phyloP scores from a whole-genome alignment of 2,113 vertebrate species.

The Crotalus tigris region DNA sequence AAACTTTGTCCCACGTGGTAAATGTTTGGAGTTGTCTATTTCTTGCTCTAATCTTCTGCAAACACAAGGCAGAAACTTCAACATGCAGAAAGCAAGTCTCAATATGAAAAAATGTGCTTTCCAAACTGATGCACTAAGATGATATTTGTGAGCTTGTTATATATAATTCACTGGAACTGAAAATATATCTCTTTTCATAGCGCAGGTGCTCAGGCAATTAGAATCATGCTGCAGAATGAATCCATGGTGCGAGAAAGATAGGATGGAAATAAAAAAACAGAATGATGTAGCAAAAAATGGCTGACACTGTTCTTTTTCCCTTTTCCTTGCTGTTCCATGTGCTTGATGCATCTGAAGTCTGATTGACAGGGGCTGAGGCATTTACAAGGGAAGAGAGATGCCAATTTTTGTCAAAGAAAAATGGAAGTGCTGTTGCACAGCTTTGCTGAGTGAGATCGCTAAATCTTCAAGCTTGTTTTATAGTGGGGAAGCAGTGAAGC shows the following conservation, averaged over 20 bases:
- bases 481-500: slow-evolving; percentile 66
- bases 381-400: slow-evolving; percentile 45
- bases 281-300: slow-evolving; percentile 20
- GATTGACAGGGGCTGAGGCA: slow-evolving; percentile 29
- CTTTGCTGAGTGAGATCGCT: slow-evolving; percentile 48
- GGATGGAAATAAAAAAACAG: slow-evolving; percentile 11
- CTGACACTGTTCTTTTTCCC: background rate
- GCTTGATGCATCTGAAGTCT: slow-evolving; percentile 28
- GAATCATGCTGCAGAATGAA: background rate
- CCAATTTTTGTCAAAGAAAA: slow-evolving; percentile 60
- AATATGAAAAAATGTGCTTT: slow-evolving; percentile 2
- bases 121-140: background rate
- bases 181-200: slow-evolving; percentile 6
- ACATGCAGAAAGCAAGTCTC: slow-evolving; percentile 6
- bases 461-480: slow-evolving; percentile 68
- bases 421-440: slow-evolving; percentile 62
- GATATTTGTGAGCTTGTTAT: background rate
- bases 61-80: slow-evolving; percentile 15
- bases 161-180: background rate
- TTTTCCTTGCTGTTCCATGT: slow-evolving; percentile 12
- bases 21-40: background rate
- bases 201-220: slow-evolving; percentile 1
- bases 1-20: background rate
- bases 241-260: background rate
- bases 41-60: background rate